Conservation (phyloP, 2,888 invertebrate species). For the Gastrophysa polygoni region DNA sequence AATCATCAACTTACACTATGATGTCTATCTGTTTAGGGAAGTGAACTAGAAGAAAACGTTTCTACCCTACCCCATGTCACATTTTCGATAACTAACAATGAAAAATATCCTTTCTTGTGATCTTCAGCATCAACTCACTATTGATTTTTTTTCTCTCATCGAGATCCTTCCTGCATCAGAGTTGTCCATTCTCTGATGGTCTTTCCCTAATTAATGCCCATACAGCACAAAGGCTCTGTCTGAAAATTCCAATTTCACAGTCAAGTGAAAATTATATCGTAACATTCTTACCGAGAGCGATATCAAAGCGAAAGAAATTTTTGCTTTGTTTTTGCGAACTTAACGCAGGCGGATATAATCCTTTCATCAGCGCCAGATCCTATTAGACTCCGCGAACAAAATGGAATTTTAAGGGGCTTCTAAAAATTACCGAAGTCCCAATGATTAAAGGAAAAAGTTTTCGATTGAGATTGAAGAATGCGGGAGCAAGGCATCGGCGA, state of each 20-base stretch:
- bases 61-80: too few relatives aligned
- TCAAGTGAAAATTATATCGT: conserved; percentile 5
- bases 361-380: conserved; percentile 45
- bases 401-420: conserved; percentile 49
- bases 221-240: conserved; percentile 4
- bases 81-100: too few relatives aligned
- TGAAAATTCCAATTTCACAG: conserved; percentile 13
- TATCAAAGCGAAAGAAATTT: conserved; percentile 34
- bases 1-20: too few relatives aligned
- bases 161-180: too few relatives aligned
- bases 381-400: conserved; percentile 44
- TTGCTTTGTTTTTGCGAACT: conserved; percentile 39
- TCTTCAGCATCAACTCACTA: not conserved
- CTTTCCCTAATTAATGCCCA: not conserved
- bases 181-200: not conserved
- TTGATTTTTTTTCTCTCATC: not conserved
- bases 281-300: conserved; percentile 24
- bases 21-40: too few relatives aligned
- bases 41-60: too few relatives aligned
- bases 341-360: conserved; percentile 42
- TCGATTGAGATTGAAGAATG: conserved; percentile 46
- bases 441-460: conserved; percentile 50
- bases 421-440: conserved; percentile 45
- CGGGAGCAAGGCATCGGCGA: not conserved
- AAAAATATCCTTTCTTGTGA: not conserved